Evolutionary conservation across 92 coral and sea anemone genomes (phyloP), one percentile per base, ranked within the genome.

Genomic region (Bergia sp.): DNA sequence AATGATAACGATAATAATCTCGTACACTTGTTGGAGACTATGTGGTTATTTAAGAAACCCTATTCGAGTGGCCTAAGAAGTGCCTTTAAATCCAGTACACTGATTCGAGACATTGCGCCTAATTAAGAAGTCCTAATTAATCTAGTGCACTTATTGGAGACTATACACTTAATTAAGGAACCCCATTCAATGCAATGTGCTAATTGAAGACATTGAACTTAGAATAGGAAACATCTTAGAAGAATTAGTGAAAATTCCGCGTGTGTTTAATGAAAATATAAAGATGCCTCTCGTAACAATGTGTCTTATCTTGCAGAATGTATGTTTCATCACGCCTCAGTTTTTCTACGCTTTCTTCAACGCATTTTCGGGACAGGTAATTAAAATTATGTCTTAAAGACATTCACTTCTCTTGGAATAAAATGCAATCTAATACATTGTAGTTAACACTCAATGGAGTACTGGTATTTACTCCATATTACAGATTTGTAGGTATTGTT

Each of bases 361-460:
- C 74, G 92, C 98, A 18, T 97, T 92, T 90, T 97, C 99, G 29
- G 98, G 98, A 64, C 99, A 97, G 94, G 99, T 97, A 61, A 77
- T 94, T 91, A 15, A 13, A 8, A n/a, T 40, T 38, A 7, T 4
- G n/a, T 16, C 6, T 74, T 74, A 47, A 74, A 74, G 39, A n/a
- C 29, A 61, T 61, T 18, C 69, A 21, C 69, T 61, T 61, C 69
- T 61, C 5, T 18, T 61, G 7, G 69, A 61, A 61, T 23, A 3
- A 16, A 3, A 0, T 20, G 69, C 3, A 3, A 2, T 61, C 4
- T 61, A 2, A 61, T 61, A 6, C 29, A 23, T 3, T 69, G 39
- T 37, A 5, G 7, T 55, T 88, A 18, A 39, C 18, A 79, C 37
- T 13, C 16, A 44, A 45, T 53, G 7, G 20, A 38, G 53, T 6